Conservation (phyloP, 92 coral and sea anemone species). For the Micromussa lordhowensis region DNA sequence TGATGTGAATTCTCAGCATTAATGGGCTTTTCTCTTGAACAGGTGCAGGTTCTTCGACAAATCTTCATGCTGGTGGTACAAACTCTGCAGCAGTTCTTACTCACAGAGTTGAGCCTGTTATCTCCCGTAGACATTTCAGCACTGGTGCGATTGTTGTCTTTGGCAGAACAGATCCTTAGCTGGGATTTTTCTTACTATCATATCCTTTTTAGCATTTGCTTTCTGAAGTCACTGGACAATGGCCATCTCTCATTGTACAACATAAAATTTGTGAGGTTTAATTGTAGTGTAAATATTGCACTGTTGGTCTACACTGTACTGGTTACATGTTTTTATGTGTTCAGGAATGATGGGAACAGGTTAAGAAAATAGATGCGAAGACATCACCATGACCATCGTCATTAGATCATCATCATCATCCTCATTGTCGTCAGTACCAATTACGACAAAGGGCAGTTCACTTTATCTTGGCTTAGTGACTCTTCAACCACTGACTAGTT, state of each 20-base stretch:
- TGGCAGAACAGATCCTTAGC: slow-evolving; percentile 88
- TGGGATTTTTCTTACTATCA: slow-evolving; percentile 90
- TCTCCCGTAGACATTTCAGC: slow-evolving; percentile 72
- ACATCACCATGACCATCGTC: not conserved
- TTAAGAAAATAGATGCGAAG: not conserved
- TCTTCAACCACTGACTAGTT: not conserved
- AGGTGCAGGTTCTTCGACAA: slow-evolving; percentile 67
- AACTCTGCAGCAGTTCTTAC: slow-evolving; percentile 71
- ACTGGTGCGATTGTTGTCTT: slow-evolving; percentile 77
- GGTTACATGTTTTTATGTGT: not conserved
- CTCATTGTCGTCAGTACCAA: no score
- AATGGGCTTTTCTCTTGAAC: not conserved
- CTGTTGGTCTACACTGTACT: not conserved
- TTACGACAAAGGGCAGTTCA: no score
- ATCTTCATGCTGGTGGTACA: slow-evolving; percentile 78
- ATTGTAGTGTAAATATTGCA: not conserved
- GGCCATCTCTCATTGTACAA: no score
- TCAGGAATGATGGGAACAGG: not conserved
- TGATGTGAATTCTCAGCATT: not conserved
- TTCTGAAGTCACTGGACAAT: no score
- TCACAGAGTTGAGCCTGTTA: slow-evolving; percentile 46
- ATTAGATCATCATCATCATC: no score
- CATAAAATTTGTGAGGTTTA: no score
- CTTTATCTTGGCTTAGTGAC: not conserved
- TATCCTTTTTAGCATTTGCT: slow-evolving; percentile 75